Base-by-base conservation (phyloP, 2,888 invertebrate genomes). In the Kuschelorhynchus macadamiae region DNA sequence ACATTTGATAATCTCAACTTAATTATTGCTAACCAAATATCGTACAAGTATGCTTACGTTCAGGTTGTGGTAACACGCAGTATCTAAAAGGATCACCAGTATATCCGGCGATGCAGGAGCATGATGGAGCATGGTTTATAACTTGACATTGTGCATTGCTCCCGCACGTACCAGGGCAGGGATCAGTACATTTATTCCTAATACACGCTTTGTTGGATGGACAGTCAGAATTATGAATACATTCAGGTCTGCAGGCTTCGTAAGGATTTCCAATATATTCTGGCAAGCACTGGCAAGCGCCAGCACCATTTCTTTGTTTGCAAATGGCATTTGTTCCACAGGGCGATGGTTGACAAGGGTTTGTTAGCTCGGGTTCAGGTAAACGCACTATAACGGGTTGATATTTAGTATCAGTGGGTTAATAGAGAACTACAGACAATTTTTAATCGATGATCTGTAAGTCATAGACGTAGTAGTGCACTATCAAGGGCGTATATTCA, bases 231-330 rank as follows among this genome's bases (percentile, higher is more conserved):
- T 90, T 89, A 44, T 88, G 84, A 74, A 88, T 83, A 78, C 90
- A 91, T 81, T 90, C 90, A 20, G 90, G 90, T 79, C 89, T 86
- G 78, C 92, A 92, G 64, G 88, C 88, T 84, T 91, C 89, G 78
- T 91, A 92, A 39, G 93, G 93, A 80, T 93, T 91, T 74, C 94
- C 93, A 75, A 89, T 87, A 81, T 91, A 91, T 71, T 90, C 90
- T 4, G 89, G 86, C 62, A 89, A 81, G 79, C 92, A 92, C 73
- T 88, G 87, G 79, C 93, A 93, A 44, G 92, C 89, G 69, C 91
- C 92, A 39, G 91, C 91, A 64, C 87, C 88, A 74, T 90, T 90
- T 82, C 90, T 89, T 78, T 91, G 90, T 80, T 88, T 87, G 80
- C 92, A 93, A 73, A 89, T 86, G n/a, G 92, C 91, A 82, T 92